Evolutionary conservation across 1,140 invertebrate species (phyloP).

Genomic region (Anastrepha ludens): DNA sequence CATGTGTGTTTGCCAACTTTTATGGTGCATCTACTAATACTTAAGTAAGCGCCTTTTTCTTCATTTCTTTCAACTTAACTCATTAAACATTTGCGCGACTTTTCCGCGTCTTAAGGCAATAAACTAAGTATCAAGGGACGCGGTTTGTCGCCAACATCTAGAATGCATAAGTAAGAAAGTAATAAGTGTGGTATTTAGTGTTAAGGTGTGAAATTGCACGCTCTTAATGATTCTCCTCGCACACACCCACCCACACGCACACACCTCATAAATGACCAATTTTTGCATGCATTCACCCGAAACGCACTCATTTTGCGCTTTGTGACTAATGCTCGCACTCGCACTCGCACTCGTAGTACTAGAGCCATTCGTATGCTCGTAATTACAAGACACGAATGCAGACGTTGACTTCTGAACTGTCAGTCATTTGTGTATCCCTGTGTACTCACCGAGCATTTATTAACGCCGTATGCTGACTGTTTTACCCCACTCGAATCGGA

Average conservation of each 20-base stretch:
- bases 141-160: not conserved
- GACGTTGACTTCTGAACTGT: slow-evolving; percentile 23
- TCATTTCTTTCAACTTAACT: not conserved
- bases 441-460: not conserved
- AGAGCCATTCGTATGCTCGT: too few relatives aligned
- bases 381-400: not conserved
- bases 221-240: not conserved
- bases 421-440: not conserved
- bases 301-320: not conserved
- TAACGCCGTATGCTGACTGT: not conserved
- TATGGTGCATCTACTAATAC: not conserved
- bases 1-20: not conserved
- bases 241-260: not conserved
- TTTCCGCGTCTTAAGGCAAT: slow-evolving; percentile 33
- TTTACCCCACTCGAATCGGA: slow-evolving; percentile 43
- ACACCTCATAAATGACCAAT: not conserved
- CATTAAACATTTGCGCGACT: slow-evolving; percentile 13
- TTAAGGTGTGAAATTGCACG: slow-evolving; percentile 19
- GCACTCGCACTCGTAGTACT: not conserved
- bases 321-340: not conserved
- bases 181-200: not conserved
- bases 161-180: not conserved
- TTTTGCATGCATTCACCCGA: not conserved
- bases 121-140: not conserved
- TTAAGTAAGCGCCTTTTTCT: not conserved